Percentiles rank a stretch among this genome's conserved stretches.
Conservation (phyloP, 1,140 invertebrate species). For the Cydia pomonella region DNA sequence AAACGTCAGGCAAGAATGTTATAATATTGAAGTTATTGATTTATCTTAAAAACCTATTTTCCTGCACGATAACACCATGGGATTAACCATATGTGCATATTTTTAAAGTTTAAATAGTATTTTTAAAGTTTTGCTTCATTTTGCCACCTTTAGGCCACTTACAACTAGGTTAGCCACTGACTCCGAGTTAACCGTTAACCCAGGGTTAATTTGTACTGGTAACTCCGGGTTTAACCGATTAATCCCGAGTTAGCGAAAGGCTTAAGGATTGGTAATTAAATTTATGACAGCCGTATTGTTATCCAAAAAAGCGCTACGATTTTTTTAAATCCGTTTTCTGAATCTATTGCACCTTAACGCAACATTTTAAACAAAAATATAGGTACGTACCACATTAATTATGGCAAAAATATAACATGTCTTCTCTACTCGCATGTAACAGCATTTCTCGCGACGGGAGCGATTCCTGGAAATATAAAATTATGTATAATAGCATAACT, state of each 20-base stretch:
- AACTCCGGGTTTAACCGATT: too few relatives aligned
- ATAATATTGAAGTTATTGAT: background rate
- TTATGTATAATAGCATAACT: background rate
- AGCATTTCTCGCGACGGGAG: background rate
- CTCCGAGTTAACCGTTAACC: too few relatives aligned
- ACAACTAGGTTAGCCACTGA: too few relatives aligned
- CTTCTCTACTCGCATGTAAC: background rate
- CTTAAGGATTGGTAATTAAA: too few relatives aligned
- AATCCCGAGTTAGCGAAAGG: too few relatives aligned
- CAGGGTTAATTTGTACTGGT: too few relatives aligned
- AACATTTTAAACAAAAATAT: background rate
- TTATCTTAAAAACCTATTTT: background rate
- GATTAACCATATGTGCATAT: background rate
- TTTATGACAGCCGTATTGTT: too few relatives aligned
- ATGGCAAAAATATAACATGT: conserved; percentile 12
- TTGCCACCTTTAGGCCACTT: too few relatives aligned
- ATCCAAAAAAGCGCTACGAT: too few relatives aligned
- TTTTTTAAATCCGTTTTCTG: too few relatives aligned
- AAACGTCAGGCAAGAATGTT: background rate
- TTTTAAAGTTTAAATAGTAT: background rate
- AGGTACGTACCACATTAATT: background rate
- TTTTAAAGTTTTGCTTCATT: too few relatives aligned
- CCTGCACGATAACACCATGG: background rate
- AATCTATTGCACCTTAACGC: background rate
- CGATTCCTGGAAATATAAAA: background rate